Percentiles rank a stretch among this genome's conserved stretches.
Evolutionary conservation across 1,140 invertebrate genomes (phyloP).

Genomic region (Trichonephila clavata): DNA sequence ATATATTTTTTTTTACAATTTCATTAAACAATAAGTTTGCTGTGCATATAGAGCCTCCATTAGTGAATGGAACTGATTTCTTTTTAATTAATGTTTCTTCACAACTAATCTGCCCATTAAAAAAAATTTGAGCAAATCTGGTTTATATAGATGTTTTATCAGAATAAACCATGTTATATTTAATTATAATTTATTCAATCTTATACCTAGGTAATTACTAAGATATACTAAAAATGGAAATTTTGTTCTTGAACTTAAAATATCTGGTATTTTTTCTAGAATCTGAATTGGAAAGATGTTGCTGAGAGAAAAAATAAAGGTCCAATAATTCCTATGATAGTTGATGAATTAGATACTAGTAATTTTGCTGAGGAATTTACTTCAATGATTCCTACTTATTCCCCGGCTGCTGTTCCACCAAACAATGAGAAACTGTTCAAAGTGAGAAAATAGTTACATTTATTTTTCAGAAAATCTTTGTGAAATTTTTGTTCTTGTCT

Average conservation of each 20-base stretch:
- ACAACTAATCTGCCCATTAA: too few species aligned
- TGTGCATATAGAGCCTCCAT: too few species aligned
- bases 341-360: slow-evolving; percentile 90
- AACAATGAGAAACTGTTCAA: slow-evolving; percentile 94
- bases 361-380: slow-evolving; percentile 99
- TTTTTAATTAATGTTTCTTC: too few species aligned
- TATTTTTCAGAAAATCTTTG: too few species aligned
- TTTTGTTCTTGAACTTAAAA: background rate
- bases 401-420: slow-evolving; percentile 91
- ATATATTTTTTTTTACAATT: too few species aligned
- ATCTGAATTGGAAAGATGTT: slow-evolving; percentile 89
- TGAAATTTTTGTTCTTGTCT: too few species aligned
- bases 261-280: slow-evolving; percentile 80
- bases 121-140: too few species aligned
- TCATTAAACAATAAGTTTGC: too few species aligned
- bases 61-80: too few species aligned
- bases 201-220: background rate
- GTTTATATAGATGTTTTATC: too few species aligned
- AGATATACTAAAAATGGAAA: too few species aligned
- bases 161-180: background rate
- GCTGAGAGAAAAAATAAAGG: slow-evolving; percentile 87
- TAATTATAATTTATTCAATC: background rate
- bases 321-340: slow-evolving; percentile 91
- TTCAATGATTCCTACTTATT: slow-evolving; percentile 92
- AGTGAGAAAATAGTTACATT: slow-evolving; percentile 81